Conservation (phyloP, 1,140 invertebrate genomes). For the Brachionus sp. region DNA sequence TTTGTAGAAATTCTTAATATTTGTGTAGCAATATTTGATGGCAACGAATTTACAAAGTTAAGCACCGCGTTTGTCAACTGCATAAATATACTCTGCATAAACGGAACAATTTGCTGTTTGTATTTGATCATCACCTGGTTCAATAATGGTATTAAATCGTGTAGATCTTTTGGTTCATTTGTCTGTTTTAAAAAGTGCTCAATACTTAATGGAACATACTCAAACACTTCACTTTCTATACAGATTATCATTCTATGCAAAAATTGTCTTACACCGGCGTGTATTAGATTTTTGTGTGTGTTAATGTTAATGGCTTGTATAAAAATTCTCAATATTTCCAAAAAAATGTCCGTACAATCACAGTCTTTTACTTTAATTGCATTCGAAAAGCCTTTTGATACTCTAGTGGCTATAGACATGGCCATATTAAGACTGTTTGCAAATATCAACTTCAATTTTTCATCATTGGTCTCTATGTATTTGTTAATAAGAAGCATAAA, state of each 20-base stretch:
- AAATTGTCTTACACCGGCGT: constrained; percentile 62
- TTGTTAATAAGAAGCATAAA: constrained; percentile 56
- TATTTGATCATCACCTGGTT: constrained; percentile 66
- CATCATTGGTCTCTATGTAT: constrained; percentile 55
- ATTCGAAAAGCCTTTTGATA: constrained; percentile 65
- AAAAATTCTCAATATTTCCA: constrained; percentile 63
- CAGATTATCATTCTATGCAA: constrained; percentile 66
- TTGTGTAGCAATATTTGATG: neutral
- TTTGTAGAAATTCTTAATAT: constrained; percentile 5
- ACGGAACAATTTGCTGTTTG: constrained; percentile 52
- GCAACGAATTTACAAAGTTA: constrained; percentile 35
- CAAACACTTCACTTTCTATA: constrained; percentile 64
- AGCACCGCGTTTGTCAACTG: constrained; percentile 51
- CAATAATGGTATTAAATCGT: constrained; percentile 65
- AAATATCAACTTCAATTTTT: constrained; percentile 53
- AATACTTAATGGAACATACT: constrained; percentile 62
- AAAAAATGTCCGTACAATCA: constrained; percentile 62
- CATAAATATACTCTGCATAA: constrained; percentile 17
- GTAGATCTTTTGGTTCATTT: constrained; percentile 60
- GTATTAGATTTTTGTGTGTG: constrained; percentile 55
- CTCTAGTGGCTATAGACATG: constrained; percentile 62
- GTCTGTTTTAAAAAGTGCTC: constrained; percentile 62
- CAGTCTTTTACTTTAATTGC: constrained; percentile 63
- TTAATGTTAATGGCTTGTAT: constrained; percentile 60
- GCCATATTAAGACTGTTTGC: constrained; percentile 61